These are phyloP conservation scores for Zaprionus ornatus DNA, from an alignment of 1,140 invertebrate genomes.

Conservation along the genomic window DNA sequence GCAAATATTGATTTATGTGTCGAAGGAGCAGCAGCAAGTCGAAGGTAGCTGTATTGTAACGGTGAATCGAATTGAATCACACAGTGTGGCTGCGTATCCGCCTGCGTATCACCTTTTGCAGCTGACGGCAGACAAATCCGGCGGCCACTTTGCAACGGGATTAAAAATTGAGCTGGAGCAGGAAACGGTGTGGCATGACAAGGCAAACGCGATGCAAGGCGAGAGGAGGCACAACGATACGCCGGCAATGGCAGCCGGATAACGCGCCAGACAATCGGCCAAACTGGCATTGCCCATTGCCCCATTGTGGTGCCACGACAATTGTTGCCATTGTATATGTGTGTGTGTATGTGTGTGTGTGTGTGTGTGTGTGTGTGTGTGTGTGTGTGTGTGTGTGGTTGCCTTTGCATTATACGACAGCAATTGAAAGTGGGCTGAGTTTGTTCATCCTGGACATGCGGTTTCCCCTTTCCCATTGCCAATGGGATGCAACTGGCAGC, in stretches of 20 bases:
- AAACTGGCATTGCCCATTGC: constrained; percentile 48
- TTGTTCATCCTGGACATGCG: constrained; percentile 40
- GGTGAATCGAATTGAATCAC: constrained; percentile 11
- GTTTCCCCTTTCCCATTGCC: constrained; percentile 33
- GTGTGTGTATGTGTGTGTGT: constrained; percentile 20
- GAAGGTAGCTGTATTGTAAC: constrained; percentile 5
- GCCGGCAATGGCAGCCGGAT: background rate
- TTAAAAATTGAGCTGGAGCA: constrained; percentile 40
- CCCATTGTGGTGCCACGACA: constrained; percentile 40
- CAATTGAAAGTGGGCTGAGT: constrained; percentile 46
- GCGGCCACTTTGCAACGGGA: constrained; percentile 11
- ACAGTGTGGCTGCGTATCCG: constrained; percentile 23
- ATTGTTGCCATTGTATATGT: constrained; percentile 17
- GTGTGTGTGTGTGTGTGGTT: too few relatives aligned
- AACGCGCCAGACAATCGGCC: constrained; percentile 57
- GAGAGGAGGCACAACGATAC: constrained; percentile 16
- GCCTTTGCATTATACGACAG: constrained; percentile 33
- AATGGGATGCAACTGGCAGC: constrained; percentile 11
- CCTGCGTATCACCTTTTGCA: constrained; percentile 38
- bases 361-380: constrained; percentile 17
- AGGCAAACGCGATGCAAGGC: background rate
- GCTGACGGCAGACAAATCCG: constrained; percentile 38
- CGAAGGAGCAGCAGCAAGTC: background rate
- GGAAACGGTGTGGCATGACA: constrained; percentile 22
- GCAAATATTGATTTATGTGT: constrained; percentile 68